Conservation (phyloP, 2,888 invertebrate species). For the Calameuta pallipes region DNA sequence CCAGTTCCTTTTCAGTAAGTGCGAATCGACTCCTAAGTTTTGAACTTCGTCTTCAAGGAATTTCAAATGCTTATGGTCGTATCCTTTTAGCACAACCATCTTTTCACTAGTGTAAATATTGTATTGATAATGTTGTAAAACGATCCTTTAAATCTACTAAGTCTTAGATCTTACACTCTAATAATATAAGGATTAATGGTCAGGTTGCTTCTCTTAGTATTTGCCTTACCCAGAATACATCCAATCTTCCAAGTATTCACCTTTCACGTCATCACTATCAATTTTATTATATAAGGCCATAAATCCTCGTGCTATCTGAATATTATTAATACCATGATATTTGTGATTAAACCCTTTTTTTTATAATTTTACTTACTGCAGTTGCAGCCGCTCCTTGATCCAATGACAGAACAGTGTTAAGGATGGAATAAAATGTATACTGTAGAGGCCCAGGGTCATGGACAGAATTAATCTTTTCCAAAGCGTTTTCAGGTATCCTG, state of each 20-base stretch:
- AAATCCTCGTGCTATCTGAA: constrained; percentile 43
- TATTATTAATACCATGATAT: not conserved
- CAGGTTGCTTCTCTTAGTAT: not conserved
- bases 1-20: constrained; percentile 36
- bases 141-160: not conserved
- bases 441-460: not conserved
- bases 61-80: constrained; percentile 44
- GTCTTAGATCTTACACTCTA: not conserved
- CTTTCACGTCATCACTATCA: constrained; percentile 27
- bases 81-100: constrained; percentile 42
- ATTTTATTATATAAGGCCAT: constrained; percentile 36
- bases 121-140: not conserved
- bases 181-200: not conserved
- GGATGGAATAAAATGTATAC: constrained; percentile 41
- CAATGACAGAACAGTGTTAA: constrained; percentile 43
- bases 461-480: not conserved
- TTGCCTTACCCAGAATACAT: constrained; percentile 36
- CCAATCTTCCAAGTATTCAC: constrained; percentile 38
- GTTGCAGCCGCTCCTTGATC: constrained; percentile 38
- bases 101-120: constrained; percentile 29
- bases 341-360: not conserved
- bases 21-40: constrained; percentile 32
- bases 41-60: constrained; percentile 38
- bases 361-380: constrained; percentile 16
- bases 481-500: not conserved